Base-by-base conservation (phyloP, 35 echinoderm and acorn worm genomes). In the Apostichopus californicus region DNA sequence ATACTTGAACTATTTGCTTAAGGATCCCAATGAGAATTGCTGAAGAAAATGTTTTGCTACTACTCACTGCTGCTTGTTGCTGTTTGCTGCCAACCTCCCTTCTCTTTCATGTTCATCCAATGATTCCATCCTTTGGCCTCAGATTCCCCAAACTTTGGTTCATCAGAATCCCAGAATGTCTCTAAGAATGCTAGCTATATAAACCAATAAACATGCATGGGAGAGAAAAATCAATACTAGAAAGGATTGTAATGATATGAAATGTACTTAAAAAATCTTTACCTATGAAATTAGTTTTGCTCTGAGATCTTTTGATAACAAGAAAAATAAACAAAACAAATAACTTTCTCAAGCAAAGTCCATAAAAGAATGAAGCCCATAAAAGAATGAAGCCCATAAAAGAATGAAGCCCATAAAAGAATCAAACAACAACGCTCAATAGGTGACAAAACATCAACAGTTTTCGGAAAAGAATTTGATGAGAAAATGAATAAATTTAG, bases 81-180 rank as follows among this genome's bases (percentile, higher is more conserved):
- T 3, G 86, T 89, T 80, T 94, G 56, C 57, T 90, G 79, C 97
- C 97, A 99, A 56, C 97, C 97, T 93, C 97, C 97, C 58, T 91
- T 94, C 55, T 96, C 90, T 89, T 99, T 99, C 86, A 92, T 90
- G n/a, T 82, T 83, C 91, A 99, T 94, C 97, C 97, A 99, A 18
- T 90, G 88, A 55, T 81, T 87, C 97, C 97, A 96, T 2, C 97
- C 97, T 73, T 93, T 90, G 55, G 95, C 95, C 15, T 56, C 95
- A 73, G 81, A 90, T 84, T 99, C 93, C 79, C 97, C 96, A 92
- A 99, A 96, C 23, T 96, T 94, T 14, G 95, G 91, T 60, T 96
- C 95, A 81, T 93, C 93, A 83, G 95, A 94, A 59, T 99, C 97
- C 95, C 95, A 96, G 56, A 99, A 99, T 77, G 96, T 95, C 90